Conservation (phyloP, 1,140 invertebrate species). For the Drosophila arawakana region DNA sequence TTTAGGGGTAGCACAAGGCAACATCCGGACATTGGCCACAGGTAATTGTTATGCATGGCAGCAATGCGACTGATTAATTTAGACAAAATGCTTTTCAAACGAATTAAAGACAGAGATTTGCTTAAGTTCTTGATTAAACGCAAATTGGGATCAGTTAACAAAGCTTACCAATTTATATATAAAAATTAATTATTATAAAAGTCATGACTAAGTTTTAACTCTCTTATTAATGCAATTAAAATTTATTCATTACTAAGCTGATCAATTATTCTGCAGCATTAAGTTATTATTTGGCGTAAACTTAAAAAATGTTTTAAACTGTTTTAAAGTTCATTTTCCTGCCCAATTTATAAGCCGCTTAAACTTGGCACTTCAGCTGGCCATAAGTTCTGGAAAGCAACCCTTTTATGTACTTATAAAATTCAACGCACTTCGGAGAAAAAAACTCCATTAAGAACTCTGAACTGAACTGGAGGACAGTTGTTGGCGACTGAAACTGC, state of each 20-base stretch:
- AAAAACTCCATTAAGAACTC: constrained; percentile 75
- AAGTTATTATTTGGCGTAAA: neutral
- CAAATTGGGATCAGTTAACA: constrained; percentile 46
- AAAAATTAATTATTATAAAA: too few species aligned
- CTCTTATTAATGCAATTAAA: too few species aligned
- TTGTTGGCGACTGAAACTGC: constrained; percentile 59
- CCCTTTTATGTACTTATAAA: constrained; percentile 43
- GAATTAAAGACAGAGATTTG: constrained; percentile 45
- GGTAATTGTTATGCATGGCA: constrained; percentile 74
- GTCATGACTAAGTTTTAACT: too few species aligned
- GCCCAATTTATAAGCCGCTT: constrained; percentile 13
- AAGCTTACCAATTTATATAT: too few species aligned
- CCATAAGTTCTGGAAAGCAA: constrained; percentile 27
- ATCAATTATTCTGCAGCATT: too few species aligned
- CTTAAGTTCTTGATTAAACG: constrained; percentile 52
- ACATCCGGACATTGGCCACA: neutral
- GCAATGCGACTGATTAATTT: constrained; percentile 66
- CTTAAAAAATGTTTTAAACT: constrained; percentile 7
- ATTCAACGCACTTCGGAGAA: constrained; percentile 24
- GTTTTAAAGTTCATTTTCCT: constrained; percentile 7
- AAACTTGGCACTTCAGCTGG: constrained; percentile 8
- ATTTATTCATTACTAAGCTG: too few species aligned
- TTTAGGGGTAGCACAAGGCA: constrained; percentile 17
- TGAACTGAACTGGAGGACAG: constrained; percentile 35
- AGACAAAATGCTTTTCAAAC: constrained; percentile 60